Conservation (phyloP, 2,888 invertebrate genomes). For the Cyclophora punctaria region DNA sequence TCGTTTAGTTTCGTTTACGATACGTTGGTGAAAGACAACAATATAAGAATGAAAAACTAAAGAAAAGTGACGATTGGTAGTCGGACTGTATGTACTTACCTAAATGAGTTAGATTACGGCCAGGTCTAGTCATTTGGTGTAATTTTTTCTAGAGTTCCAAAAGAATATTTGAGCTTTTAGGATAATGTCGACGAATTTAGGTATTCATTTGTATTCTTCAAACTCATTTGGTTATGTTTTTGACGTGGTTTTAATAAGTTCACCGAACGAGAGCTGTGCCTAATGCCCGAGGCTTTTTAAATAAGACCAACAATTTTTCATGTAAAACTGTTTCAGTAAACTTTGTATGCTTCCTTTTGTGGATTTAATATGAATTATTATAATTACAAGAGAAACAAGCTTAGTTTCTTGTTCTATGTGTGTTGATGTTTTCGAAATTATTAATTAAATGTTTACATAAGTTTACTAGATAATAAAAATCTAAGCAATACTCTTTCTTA, state of each 20-base stretch:
- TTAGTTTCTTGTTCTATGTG: slow-evolving; percentile 33
- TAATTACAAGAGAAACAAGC: slow-evolving; percentile 14
- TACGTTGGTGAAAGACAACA: too few relatives aligned
- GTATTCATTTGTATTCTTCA: too few relatives aligned
- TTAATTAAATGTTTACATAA: slow-evolving; percentile 9
- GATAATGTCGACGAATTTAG: slow-evolving; percentile 17
- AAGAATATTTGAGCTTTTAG: slow-evolving; percentile 60
- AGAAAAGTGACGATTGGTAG: too few relatives aligned
- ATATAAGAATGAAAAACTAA: too few relatives aligned
- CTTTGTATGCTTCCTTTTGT: slow-evolving; percentile 8
- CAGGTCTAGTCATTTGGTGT: slow-evolving; percentile 26
- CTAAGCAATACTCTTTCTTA: slow-evolving; percentile 53
- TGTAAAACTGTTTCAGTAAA: too few relatives aligned
- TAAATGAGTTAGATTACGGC: background rate
- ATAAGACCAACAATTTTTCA: too few relatives aligned
- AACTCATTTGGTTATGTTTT: too few relatives aligned
- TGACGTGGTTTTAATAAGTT: background rate
- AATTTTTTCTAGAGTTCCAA: slow-evolving; percentile 18
- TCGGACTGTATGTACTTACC: too few relatives aligned
- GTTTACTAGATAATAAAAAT: slow-evolving; percentile 41
- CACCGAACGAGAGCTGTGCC: background rate
- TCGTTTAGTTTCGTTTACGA: too few relatives aligned
- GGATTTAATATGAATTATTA: background rate
- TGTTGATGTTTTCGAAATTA: slow-evolving; percentile 8
- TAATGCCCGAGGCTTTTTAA: too few relatives aligned